These are phyloP conservation scores for Dendrocincla tyrannina DNA, from an alignment of 2,797 vertebrate genomes.

Conservation along the genomic window DNA sequence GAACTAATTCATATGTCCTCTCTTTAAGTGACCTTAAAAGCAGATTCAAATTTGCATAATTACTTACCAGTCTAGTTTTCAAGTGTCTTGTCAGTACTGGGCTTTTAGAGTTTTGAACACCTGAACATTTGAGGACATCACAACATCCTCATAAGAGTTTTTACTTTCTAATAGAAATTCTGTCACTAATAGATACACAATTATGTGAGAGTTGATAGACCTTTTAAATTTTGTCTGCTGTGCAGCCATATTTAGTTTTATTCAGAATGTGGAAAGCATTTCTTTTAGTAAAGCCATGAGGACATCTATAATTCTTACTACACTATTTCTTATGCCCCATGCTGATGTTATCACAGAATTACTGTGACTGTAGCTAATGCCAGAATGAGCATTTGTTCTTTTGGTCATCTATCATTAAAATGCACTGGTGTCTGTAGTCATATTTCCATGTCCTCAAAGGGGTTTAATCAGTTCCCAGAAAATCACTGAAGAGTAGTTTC, in stretches of 20 bases:
- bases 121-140: neutral
- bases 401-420: neutral
- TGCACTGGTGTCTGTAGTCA: neutral
- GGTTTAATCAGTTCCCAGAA: neutral
- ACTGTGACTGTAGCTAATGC: neutral
- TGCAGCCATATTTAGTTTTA: neutral
- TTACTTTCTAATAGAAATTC: neutral
- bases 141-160: neutral
- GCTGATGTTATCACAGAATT: neutral
- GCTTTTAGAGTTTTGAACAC: neutral
- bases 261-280: neutral
- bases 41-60: neutral
- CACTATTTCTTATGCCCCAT: neutral
- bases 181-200: neutral
- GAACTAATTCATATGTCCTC: neutral
- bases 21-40: neutral
- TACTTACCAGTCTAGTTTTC: neutral
- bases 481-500: neutral
- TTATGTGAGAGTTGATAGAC: accelerated
- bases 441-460: neutral
- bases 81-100: neutral
- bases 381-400: neutral
- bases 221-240: neutral
- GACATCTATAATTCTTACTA: neutral
- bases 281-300: neutral